Conservation (phyloP, 2,113 vertebrate genomes). For the Callaeas wilsoni region DNA sequence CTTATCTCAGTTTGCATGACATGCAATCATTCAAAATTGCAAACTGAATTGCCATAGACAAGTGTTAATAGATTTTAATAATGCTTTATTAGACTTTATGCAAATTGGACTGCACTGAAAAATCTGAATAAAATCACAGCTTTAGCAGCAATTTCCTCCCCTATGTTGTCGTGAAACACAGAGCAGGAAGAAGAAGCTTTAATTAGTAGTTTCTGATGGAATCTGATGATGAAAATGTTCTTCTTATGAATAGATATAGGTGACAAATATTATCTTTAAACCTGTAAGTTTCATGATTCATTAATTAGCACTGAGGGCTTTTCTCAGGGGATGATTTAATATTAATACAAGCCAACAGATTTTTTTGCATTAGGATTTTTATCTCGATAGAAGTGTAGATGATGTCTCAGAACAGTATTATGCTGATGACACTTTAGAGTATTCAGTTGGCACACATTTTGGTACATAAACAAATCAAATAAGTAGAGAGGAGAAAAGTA, state of each 20-base stretch:
- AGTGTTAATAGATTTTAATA: conserved; percentile 84
- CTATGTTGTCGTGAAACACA: conserved; percentile 49
- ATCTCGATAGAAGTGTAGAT: not conserved
- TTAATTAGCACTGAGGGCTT: conserved; percentile 64
- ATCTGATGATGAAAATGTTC: conserved; percentile 60
- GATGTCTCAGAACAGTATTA: not conserved
- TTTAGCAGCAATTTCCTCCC: conserved; percentile 21
- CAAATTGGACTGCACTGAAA: conserved; percentile 67
- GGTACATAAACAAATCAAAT: not conserved
- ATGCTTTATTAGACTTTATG: conserved; percentile 79
- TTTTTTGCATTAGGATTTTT: not conserved
- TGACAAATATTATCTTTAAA: conserved; percentile 70
- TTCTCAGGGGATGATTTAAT: conserved; percentile 36
- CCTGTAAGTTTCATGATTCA: conserved; percentile 60
- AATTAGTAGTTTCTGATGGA: conserved; percentile 67
- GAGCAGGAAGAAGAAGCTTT: conserved; percentile 35
- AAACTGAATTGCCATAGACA: conserved; percentile 77
- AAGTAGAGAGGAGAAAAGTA: not conserved
- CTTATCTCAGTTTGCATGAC: conserved; percentile 67
- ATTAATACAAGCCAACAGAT: conserved; percentile 9
- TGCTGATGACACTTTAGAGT: not conserved
- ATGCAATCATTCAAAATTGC: conserved; percentile 67
- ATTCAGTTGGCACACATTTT: not conserved
- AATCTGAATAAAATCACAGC: conserved; percentile 68
- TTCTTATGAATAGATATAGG: conserved; percentile 60